Percentiles rank a stretch among this genome's conserved stretches.
Conservation (phyloP, 2,797 vertebrate species). For the Xyrichtys novacula region DNA sequence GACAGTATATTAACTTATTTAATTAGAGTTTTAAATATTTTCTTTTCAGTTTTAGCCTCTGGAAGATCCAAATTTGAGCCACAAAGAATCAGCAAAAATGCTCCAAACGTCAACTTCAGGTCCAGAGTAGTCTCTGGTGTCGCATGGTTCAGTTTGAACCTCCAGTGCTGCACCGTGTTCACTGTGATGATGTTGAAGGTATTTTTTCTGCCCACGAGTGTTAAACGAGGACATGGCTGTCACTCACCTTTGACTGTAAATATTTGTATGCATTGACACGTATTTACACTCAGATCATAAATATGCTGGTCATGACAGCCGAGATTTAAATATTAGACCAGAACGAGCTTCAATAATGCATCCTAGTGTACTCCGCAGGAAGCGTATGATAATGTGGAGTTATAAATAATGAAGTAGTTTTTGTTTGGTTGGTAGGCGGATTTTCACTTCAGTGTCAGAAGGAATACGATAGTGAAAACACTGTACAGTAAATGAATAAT, state of each 20-base stretch:
- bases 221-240: constrained; percentile 6
- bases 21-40: no score
- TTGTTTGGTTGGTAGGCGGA: background rate
- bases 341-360: constrained; percentile 15
- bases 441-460: background rate
- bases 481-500: background rate
- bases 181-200: no score
- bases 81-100: no score
- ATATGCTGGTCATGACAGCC: background rate
- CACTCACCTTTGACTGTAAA: background rate
- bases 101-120: no score
- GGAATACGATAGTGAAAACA: background rate
- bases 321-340: background rate
- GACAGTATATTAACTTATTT: no score
- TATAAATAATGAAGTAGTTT: constrained; percentile 12
- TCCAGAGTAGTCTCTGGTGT: no score
- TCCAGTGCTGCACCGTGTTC: no score
- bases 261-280: constrained; percentile 6
- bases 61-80: no score
- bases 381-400: background rate
- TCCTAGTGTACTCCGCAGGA: background rate
- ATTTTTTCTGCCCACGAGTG: background rate
- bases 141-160: no score
- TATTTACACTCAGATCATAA: constrained; percentile 1
- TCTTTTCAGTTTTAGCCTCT: no score